Evolutionary conservation across 2,113 vertebrate genomes (phyloP), one percentile per base, ranked within the genome.

Genomic region (Tupaia tana): DNA sequence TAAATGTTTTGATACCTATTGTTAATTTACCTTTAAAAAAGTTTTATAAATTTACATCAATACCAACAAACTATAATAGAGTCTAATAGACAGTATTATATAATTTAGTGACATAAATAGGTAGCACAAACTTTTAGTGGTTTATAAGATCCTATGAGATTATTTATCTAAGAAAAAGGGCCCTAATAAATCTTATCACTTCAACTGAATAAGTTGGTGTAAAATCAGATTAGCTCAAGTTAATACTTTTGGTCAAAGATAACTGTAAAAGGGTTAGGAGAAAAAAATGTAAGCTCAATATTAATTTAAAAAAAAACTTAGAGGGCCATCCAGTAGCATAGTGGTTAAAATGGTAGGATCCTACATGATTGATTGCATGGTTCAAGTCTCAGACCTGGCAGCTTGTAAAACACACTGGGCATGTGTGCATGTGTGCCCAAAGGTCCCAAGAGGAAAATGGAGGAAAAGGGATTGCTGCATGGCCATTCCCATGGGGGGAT

Each of bases 31-130:
- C 69, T 83, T 89, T 80, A 89, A 91, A 59, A 74, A 78, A 67
- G 12, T 29, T 80, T 85, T n/a, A 61, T 75, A 89, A 66, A 88
- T 54, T 77, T 43, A 59, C 24, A 86, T 84, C 69, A 77, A 0
- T 56, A 93, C 20, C n/a, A 77, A 54, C 5, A 88, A 77, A 61
- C 16, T 87, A 66, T 81, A 69, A 64, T 54, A 82, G 8, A 19
- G 34, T 63, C 69, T 80, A 90, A 9, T n/a, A 80, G 52, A 75
- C 27, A 75, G 83, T 56, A 75, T 20, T 63, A 80, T 27, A 43
- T 61, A n/a, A 87, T 70, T 86, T 83, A 79, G 43, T 74, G 34
- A 94, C 83, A 71, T 70, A 81, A 75, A 95, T 87, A 84, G 6
- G 13, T 82, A 73, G 54, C 27, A 15, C 31, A 63, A 80, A 83